phyloP scores from a whole-genome alignment of 2,888 invertebrate species.

The Mythimna ferrago region DNA sequence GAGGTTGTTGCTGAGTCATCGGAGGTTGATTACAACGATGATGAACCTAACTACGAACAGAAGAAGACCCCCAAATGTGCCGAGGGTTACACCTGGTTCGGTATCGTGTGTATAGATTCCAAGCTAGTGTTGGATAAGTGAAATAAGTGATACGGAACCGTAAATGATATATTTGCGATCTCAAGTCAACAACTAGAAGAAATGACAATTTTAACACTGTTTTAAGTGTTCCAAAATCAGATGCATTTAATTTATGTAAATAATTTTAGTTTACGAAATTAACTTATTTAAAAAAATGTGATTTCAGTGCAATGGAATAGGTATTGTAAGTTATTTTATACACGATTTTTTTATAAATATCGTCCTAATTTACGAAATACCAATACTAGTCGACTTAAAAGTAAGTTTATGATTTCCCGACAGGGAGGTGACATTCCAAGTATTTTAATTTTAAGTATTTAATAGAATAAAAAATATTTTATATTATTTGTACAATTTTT shows the following conservation, averaged over 20 bases:
- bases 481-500: neutral
- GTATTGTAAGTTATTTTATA: constrained; percentile 34
- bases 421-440: constrained; percentile 55
- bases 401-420: constrained; percentile 20
- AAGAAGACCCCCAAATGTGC: constrained; percentile 36
- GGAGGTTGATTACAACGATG: constrained; percentile 1
- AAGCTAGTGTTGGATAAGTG: constrained; percentile 31
- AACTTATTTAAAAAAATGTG: constrained; percentile 33
- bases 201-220: constrained; percentile 50
- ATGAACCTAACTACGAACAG: neutral
- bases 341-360: constrained; percentile 12
- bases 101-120: constrained; percentile 35
- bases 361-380: constrained; percentile 13
- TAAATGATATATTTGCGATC: constrained; percentile 5
- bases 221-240: constrained; percentile 48
- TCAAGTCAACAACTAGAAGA: constrained; percentile 15
- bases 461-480: constrained; percentile 24
- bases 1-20: constrained; percentile 18
- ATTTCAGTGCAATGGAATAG: constrained; percentile 20
- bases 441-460: constrained; percentile 54
- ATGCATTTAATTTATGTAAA: constrained; percentile 49
- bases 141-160: constrained; percentile 18
- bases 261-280: constrained; percentile 24
- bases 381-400: constrained; percentile 48
- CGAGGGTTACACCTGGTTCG: constrained; percentile 30